Conservation (phyloP, 2,888 invertebrate genomes). For the Ferrisia virgata region DNA sequence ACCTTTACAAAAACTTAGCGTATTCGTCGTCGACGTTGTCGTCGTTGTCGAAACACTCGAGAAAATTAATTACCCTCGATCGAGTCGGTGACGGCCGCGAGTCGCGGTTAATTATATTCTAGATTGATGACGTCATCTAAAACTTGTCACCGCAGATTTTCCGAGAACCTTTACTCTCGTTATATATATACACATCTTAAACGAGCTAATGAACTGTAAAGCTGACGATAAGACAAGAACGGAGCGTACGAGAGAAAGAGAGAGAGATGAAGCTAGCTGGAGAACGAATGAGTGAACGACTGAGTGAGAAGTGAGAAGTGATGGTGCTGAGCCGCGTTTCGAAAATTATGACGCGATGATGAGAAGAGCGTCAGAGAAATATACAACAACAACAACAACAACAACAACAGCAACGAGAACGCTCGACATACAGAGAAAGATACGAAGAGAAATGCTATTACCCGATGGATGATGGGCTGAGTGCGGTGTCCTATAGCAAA, state of each 20-base stretch:
- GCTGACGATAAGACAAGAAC: constrained; percentile 41
- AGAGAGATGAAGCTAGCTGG: no score
- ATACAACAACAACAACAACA: not conserved
- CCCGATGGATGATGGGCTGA: not conserved
- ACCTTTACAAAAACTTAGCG: not conserved
- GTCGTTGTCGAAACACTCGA: not conserved
- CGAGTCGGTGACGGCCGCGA: not conserved
- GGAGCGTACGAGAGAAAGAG: not conserved
- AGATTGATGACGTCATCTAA: constrained; percentile 45
- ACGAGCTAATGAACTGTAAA: constrained; percentile 45
- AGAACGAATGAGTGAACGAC: not conserved
- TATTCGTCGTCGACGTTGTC: not conserved
- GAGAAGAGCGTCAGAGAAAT: not conserved
- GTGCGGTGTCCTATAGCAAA: not conserved
- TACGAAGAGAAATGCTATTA: constrained; percentile 6
- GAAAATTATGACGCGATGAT: constrained; percentile 22
- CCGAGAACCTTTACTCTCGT: constrained; percentile 4
- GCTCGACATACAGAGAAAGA: not conserved
- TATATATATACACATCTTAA: constrained; percentile 30
- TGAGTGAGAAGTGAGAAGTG: not conserved
- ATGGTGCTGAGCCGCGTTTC: not conserved
- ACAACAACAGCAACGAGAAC: not conserved
- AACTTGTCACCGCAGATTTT: constrained; percentile 40
- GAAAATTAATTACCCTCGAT: constrained; percentile 24
- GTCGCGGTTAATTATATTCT: constrained; percentile 33